Conservation (phyloP, 2,797 vertebrate genomes). For the Percopsis omiscomaycus region DNA sequence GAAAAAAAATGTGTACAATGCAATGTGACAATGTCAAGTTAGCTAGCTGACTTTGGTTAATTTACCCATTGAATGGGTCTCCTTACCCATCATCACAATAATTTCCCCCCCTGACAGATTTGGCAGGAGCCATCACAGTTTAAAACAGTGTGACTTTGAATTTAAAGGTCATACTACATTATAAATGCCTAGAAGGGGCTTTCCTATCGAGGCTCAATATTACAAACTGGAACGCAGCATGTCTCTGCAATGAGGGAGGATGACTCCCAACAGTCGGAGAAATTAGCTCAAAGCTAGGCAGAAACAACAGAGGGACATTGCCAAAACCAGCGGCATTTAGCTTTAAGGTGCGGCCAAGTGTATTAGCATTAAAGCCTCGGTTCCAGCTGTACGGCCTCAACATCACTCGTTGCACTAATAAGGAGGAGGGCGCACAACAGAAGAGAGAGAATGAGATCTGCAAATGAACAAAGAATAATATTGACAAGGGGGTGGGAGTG, state of each 20-base stretch:
- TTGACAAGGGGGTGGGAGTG: constrained; percentile 37
- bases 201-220: constrained; percentile 4
- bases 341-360: constrained; percentile 3
- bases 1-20: too few species aligned
- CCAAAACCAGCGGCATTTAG: constrained; percentile 7
- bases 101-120: too few species aligned
- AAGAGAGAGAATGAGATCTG: constrained; percentile 30
- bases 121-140: too few species aligned
- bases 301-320: background rate
- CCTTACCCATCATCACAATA: too few species aligned
- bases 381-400: constrained; percentile 1
- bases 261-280: constrained; percentile 10
- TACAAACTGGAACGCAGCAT: constrained; percentile 11
- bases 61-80: too few species aligned
- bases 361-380: background rate
- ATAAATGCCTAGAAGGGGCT: constrained; percentile 6
- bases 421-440: constrained; percentile 9
- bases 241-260: constrained; percentile 5
- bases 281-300: background rate
- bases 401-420: constrained; percentile 1
- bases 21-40: too few species aligned
- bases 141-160: too few species aligned
- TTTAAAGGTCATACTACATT: too few species aligned
- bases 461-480: constrained; percentile 54
- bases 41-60: too few species aligned